Evolutionary conservation across 2,113 vertebrate species (phyloP).

Genomic region (Ictalurus furcatus): DNA sequence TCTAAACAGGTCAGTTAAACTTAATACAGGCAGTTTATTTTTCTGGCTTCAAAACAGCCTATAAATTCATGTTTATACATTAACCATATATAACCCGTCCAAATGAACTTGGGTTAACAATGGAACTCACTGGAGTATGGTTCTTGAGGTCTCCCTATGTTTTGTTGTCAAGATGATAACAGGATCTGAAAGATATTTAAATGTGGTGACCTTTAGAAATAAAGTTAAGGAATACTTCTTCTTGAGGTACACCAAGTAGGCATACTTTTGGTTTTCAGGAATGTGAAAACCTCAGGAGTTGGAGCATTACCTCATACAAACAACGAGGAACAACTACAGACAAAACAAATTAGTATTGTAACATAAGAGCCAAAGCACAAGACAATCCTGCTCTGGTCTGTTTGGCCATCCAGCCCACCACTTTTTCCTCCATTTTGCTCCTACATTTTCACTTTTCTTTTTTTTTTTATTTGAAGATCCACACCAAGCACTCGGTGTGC

Average conservation of each 20-base stretch:
- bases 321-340: constrained; percentile 68
- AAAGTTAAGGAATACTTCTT: constrained; percentile 30
- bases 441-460: constrained; percentile 62
- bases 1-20: constrained; percentile 10
- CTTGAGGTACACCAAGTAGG: constrained; percentile 33
- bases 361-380: constrained; percentile 64
- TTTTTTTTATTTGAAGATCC: constrained; percentile 72
- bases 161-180: constrained; percentile 15
- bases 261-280: constrained; percentile 40
- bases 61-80: constrained; percentile 25
- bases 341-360: constrained; percentile 72
- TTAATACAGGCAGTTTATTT: constrained; percentile 12
- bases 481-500: constrained; percentile 61
- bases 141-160: not conserved
- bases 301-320: constrained; percentile 63
- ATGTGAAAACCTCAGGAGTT: constrained; percentile 56
- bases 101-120: not conserved
- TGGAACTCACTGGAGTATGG: not conserved
- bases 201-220: constrained; percentile 35
- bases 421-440: constrained; percentile 46
- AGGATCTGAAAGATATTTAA: constrained; percentile 27
- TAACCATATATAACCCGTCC: not conserved
- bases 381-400: constrained; percentile 57
- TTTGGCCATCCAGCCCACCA: constrained; percentile 62
- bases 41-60: not conserved